Evolutionary conservation across 2,888 invertebrate species (phyloP).

Genomic region (Ditula angustiorana): DNA sequence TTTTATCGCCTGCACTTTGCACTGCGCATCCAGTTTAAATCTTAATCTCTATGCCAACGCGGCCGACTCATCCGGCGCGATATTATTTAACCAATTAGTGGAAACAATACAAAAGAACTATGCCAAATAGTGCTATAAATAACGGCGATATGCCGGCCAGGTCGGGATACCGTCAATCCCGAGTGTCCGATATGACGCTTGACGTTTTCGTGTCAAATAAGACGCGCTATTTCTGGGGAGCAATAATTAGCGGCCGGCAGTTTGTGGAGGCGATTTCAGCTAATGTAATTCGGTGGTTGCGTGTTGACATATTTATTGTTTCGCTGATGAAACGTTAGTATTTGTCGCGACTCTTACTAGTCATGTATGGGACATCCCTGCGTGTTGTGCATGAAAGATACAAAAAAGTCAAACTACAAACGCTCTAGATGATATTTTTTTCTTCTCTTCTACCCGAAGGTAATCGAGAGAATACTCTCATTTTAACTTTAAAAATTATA

Average conservation of each 20-base stretch:
- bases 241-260: conserved; percentile 42
- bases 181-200: conserved; percentile 55
- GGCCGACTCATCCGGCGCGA: neutral
- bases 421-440: no score
- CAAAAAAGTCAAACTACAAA: no score
- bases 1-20: no score
- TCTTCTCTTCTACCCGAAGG: no score
- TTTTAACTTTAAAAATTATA: no score
- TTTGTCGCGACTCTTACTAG: neutral
- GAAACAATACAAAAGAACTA: conserved; percentile 27
- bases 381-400: no score
- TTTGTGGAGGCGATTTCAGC: neutral
- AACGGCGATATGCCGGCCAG: conserved; percentile 26
- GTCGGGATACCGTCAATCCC: conserved; percentile 41
- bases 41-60: no score
- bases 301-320: conserved; percentile 10
- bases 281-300: neutral
- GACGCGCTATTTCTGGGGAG: conserved; percentile 51
- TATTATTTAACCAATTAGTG: neutral
- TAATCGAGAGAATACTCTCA: no score
- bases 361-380: no score
- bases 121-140: conserved; percentile 22
- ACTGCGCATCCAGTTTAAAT: no score
- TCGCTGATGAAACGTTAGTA: neutral
- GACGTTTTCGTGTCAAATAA: conserved; percentile 56